Base-by-base conservation (phyloP, 2,797 vertebrate species). In the Crossoptilon crossoptilon region DNA sequence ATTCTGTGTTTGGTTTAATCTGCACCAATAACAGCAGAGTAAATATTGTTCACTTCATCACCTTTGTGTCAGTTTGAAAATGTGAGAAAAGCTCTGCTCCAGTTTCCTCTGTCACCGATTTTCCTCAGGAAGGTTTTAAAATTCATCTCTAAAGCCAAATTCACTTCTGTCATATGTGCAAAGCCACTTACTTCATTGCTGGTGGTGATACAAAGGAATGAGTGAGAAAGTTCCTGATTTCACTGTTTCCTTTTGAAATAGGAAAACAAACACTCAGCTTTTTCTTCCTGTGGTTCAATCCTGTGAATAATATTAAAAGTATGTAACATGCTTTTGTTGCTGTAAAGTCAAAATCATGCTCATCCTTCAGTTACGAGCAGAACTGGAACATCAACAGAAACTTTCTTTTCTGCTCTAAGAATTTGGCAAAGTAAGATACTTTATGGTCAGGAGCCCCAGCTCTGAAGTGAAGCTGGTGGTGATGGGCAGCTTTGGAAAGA, bases 31-130 rank as follows among this genome's bases (percentile, higher is more conserved):
- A 7, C 22, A 88, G 56, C 41, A 59, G 71, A 90, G 39, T 49
- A 94, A 94, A 93, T 84, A 87, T 31, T 86, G 60, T 74, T 64
- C 37, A 43, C n/a, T 89, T 80, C 14, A 72, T 26, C 14, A 29
- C 29, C 3, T 75, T 46, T 60, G 41, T 68, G 53, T 80, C n/a
- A 10, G 5, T 44, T 64, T 72, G 18, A 68, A 79, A 89, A 66
- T 17, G n/a, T 9, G 19, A 67, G 49, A 64, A 74, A 66, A 80
- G 39, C 53, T 92, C 64, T 94, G 56, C 39, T 82, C 15, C 8
- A 22, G 7, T 81, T 91, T 92, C 33, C 4, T 10, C n/a, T 46
- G 43, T 7, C 6, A 5, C 22, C 19, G 33, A 11, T 69, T 66
- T 66, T 62, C 44, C n/a, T 22, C 11, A 58, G 37, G 18, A 82